A percentile compares a stretch with the other conserved stretches of the same genome.
Evolutionary conservation across 2,888 invertebrate species (phyloP).

Genomic region (Epistrophe eligans): DNA sequence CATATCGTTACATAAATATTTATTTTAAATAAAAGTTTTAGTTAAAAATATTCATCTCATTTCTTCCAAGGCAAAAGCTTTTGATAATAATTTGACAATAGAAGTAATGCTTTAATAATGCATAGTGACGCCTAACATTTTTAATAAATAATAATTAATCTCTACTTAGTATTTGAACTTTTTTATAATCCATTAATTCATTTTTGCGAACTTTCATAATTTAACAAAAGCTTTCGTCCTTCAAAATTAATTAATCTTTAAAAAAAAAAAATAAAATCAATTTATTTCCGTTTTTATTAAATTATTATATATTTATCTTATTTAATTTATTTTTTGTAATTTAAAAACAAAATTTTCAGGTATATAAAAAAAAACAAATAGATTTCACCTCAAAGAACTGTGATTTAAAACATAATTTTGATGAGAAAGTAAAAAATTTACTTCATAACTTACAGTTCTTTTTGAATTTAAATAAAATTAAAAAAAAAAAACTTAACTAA

Average conservation of each 20-base stretch:
- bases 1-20: conserved; percentile 53
- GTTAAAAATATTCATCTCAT: conserved; percentile 64
- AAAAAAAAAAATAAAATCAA: conserved; percentile 17
- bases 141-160: conserved; percentile 41
- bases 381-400: conserved; percentile 63
- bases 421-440: conserved; percentile 62
- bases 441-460: conserved; percentile 76
- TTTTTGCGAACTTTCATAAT: conserved; percentile 53
- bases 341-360: conserved; percentile 24
- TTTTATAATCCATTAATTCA: conserved; percentile 28
- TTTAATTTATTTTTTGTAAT: conserved; percentile 25
- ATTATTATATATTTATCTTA: conserved; percentile 4
- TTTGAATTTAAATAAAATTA: conserved; percentile 52
- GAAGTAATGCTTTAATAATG: conserved; percentile 64
- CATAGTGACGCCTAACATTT: conserved; percentile 53
- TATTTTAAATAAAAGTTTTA: conserved; percentile 5
- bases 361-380: conserved; percentile 33
- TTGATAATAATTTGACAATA: conserved; percentile 63
- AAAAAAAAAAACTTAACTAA: not conserved
- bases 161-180: conserved; percentile 40
- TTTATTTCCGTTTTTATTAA: conserved; percentile 20
- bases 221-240: conserved; percentile 74
- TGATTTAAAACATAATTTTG: conserved; percentile 35
- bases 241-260: conserved; percentile 45
- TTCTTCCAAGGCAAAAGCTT: conserved; percentile 74